These are phyloP conservation scores for Drosophila subquinaria DNA, from an alignment of 2,888 invertebrate species.

Conservation along the genomic window DNA sequence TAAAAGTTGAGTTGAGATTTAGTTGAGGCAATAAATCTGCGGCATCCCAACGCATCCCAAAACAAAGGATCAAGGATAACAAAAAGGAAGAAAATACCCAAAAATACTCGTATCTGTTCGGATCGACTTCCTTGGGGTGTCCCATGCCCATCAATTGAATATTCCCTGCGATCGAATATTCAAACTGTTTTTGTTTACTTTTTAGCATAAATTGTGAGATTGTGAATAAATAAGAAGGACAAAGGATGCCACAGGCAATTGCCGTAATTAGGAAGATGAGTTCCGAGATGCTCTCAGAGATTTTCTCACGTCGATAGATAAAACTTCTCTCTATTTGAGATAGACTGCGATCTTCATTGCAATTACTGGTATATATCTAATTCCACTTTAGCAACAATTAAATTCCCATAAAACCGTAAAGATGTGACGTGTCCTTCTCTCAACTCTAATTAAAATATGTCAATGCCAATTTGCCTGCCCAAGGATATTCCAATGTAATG, in stretches of 20 bases:
- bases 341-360: background rate
- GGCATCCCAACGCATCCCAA: conserved; percentile 61
- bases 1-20: conserved; percentile 54
- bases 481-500: conserved; percentile 42
- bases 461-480: conserved; percentile 32
- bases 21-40: conserved; percentile 74
- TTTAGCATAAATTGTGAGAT: conserved; percentile 45
- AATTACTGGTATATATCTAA: background rate
- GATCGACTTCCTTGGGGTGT: conserved; percentile 33
- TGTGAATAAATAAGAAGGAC: conserved; percentile 13
- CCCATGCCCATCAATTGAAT: conserved; percentile 15
- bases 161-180: conserved; percentile 39
- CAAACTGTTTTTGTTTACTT: conserved; percentile 42
- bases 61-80: conserved; percentile 37
- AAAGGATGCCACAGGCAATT: conserved; percentile 42
- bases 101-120: conserved; percentile 48
- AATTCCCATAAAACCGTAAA: conserved; percentile 42
- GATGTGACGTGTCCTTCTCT: conserved; percentile 10
- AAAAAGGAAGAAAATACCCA: conserved; percentile 55
- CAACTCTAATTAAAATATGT: conserved; percentile 46
- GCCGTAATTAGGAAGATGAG: conserved; percentile 45
- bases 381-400: conserved; percentile 35
- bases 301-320: conserved; percentile 39
- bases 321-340: background rate
- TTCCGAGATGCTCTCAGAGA: conserved; percentile 12